These are phyloP conservation scores for Leptodirus hochenwartii DNA, from an alignment of 2,888 invertebrate genomes.

Conservation along the genomic window DNA sequence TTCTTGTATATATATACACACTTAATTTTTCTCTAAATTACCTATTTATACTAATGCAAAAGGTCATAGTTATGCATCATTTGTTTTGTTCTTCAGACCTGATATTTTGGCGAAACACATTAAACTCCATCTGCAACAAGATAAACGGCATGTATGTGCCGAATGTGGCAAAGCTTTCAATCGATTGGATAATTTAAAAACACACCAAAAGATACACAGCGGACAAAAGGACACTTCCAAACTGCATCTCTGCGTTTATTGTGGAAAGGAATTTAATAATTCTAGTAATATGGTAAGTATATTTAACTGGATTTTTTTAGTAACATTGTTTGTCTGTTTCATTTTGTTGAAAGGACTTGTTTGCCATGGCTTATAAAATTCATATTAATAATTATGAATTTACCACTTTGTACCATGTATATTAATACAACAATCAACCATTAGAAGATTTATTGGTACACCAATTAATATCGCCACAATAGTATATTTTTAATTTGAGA, in stretches of 20 bases:
- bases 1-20: too few relatives aligned
- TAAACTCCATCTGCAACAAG: constrained; percentile 34
- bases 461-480: too few relatives aligned
- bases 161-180: constrained; percentile 44
- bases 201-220: constrained; percentile 26
- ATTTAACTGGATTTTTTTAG: not conserved
- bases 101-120: constrained; percentile 45
- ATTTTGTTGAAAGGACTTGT: not conserved
- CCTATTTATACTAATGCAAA: too few relatives aligned
- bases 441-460: too few relatives aligned
- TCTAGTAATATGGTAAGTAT: constrained; percentile 27
- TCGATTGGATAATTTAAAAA: constrained; percentile 28
- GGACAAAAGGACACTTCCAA: constrained; percentile 25
- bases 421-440: too few relatives aligned
- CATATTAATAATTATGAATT: too few relatives aligned
- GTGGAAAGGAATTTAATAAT: constrained; percentile 29
- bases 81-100: constrained; percentile 30
- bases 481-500: too few relatives aligned
- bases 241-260: constrained; percentile 27
- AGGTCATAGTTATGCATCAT: too few relatives aligned
- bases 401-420: too few relatives aligned
- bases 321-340: not conserved
- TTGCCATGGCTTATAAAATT: too few relatives aligned
- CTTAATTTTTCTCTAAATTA: too few relatives aligned
- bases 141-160: constrained; percentile 34